These are phyloP conservation scores for Rhabdophis nuchalis DNA, from an alignment of 2,797 vertebrate genomes.

Conservation along the genomic window DNA sequence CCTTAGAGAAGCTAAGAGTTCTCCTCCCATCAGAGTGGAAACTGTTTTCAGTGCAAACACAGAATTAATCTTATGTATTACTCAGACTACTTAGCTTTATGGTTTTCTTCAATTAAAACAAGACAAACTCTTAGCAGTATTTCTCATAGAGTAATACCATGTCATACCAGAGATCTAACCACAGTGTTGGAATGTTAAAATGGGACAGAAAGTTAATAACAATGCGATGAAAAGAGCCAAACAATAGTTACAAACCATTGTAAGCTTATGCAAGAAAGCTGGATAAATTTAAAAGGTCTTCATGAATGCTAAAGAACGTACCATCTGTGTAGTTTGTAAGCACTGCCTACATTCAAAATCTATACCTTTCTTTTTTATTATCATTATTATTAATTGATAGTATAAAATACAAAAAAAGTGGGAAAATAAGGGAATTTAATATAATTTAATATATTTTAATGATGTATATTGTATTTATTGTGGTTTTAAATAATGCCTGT, in stretches of 20 bases:
- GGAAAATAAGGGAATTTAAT: too few species aligned
- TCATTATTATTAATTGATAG: too few species aligned
- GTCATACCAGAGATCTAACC: neutral
- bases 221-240: neutral
- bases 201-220: neutral
- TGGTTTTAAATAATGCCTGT: too few species aligned
- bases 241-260: neutral
- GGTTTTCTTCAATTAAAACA: neutral
- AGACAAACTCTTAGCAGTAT: neutral
- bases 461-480: too few species aligned
- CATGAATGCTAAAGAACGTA: neutral
- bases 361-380: neutral
- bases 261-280: neutral
- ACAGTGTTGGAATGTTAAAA: neutral
- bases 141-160: neutral
- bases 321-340: neutral
- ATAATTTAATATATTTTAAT: too few species aligned
- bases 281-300: neutral
- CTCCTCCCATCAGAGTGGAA: neutral
- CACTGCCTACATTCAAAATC: neutral
- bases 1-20: neutral
- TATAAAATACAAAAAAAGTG: too few species aligned
- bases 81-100: neutral
- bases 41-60: neutral
- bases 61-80: neutral